A percentile compares a stretch with the other conserved stretches of the same genome.
These are phyloP conservation scores for Paraplagusia blochii DNA, from an alignment of 2,113 vertebrate genomes.

Conservation along the genomic window DNA sequence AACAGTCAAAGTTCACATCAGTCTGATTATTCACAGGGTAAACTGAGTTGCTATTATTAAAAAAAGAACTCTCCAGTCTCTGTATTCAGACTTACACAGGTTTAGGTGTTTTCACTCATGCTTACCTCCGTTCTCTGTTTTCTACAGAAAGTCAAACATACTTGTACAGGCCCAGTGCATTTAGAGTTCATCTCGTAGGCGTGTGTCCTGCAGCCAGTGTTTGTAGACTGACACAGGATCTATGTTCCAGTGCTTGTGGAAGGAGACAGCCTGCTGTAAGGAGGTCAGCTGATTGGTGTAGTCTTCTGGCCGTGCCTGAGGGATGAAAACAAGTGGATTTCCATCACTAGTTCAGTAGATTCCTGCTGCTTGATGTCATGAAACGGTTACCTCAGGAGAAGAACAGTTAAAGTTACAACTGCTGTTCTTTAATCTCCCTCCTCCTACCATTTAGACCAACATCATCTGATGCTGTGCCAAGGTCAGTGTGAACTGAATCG, in stretches of 20 bases:
- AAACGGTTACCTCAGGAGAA: too few species aligned
- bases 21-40: too few species aligned
- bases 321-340: conserved; percentile 23
- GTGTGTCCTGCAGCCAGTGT: conserved; percentile 78
- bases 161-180: neutral
- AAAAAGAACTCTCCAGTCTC: too few species aligned
- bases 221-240: conserved; percentile 84
- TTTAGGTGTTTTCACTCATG: too few species aligned
- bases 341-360: neutral
- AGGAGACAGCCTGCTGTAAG: conserved; percentile 83
- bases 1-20: too few species aligned
- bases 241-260: conserved; percentile 94
- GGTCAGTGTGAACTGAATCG: neutral
- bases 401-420: neutral
- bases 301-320: conserved; percentile 86
- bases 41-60: too few species aligned
- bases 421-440: neutral
- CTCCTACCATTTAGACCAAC: neutral
- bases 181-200: conserved; percentile 53
- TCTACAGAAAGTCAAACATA: neutral
- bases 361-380: neutral
- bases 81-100: too few species aligned
- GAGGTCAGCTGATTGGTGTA: conserved; percentile 80
- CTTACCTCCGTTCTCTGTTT: too few species aligned
- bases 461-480: conserved; percentile 3